phyloP scores from a whole-genome alignment of 2,797 vertebrate genomes.

The Cetoscarus ocellatus region DNA sequence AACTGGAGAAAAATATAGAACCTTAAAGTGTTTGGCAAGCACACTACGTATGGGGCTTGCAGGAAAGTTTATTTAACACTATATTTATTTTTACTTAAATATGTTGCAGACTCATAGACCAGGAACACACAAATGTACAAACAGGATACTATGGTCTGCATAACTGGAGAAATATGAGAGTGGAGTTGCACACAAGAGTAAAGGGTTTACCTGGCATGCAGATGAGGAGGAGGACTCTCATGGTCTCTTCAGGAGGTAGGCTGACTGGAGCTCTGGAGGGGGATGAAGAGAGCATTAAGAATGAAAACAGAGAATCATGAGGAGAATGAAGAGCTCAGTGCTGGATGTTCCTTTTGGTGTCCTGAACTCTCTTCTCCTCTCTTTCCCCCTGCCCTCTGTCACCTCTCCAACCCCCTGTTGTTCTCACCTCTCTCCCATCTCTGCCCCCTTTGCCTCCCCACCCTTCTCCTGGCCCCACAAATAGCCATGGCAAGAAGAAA shows the following conservation, averaged over 20 bases:
- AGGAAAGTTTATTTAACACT: too few relatives aligned
- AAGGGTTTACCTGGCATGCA: conserved; percentile 74
- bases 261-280: conserved; percentile 60
- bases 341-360: conserved; percentile 25
- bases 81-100: too few relatives aligned
- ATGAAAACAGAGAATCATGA: conserved; percentile 31
- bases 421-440: conserved; percentile 35
- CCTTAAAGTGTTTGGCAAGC: too few relatives aligned
- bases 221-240: conserved; percentile 70
- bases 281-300: conserved; percentile 30
- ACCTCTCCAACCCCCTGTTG: conserved; percentile 49
- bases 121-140: too few relatives aligned
- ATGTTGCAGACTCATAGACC: too few relatives aligned
- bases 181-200: not conserved
- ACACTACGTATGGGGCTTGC: too few relatives aligned
- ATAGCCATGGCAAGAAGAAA: conserved; percentile 34
- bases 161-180: too few relatives aligned
- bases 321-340: conserved; percentile 22
- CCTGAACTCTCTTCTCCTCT: conserved; percentile 39
- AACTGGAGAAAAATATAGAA: too few relatives aligned
- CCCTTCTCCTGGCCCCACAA: conserved; percentile 58
- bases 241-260: conserved; percentile 82
- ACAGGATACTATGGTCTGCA: too few relatives aligned
- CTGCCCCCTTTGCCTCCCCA: conserved; percentile 4
- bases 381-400: conserved; percentile 43